A percentile compares a stretch with the other conserved stretches of the same genome.
These are phyloP conservation scores for Podarcis siculus DNA, from an alignment of 2,797 vertebrate genomes.

Conservation along the genomic window DNA sequence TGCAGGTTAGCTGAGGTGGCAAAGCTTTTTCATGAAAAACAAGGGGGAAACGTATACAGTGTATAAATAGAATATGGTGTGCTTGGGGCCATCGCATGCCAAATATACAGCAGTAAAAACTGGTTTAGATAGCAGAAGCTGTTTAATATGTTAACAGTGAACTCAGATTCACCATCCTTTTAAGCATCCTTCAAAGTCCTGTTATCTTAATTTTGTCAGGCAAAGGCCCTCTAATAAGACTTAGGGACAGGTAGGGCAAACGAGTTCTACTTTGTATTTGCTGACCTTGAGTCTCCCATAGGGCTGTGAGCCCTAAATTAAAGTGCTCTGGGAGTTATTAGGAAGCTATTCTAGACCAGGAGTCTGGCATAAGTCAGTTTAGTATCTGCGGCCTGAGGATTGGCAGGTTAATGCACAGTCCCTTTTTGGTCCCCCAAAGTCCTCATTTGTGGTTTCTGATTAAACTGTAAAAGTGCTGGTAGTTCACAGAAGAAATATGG, in stretches of 20 bases:
- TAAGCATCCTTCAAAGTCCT: background rate
- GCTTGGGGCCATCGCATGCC: background rate
- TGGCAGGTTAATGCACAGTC: no score
- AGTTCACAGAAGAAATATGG: no score
- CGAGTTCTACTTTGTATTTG: background rate
- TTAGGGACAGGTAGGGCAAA: background rate
- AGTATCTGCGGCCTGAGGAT: no score
- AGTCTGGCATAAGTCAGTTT: no score
- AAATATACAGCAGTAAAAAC: background rate
- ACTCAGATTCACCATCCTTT: background rate
- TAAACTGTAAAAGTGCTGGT: no score
- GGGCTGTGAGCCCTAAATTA: no score
- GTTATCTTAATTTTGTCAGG: background rate
- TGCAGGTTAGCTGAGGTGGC: conserved; percentile 91
- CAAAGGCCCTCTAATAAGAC: background rate
- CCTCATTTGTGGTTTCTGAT: no score
- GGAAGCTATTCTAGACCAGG: no score
- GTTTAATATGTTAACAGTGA: background rate
- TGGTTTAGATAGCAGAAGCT: background rate
- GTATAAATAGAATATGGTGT: background rate
- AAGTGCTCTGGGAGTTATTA: no score
- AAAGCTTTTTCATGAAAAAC: conserved; percentile 74
- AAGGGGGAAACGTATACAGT: background rate
- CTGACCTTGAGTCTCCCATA: background rate
- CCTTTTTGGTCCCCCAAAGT: no score